phyloP scores from a whole-genome alignment of 1,140 invertebrate genomes.

The Atopsyche davidsoni region DNA sequence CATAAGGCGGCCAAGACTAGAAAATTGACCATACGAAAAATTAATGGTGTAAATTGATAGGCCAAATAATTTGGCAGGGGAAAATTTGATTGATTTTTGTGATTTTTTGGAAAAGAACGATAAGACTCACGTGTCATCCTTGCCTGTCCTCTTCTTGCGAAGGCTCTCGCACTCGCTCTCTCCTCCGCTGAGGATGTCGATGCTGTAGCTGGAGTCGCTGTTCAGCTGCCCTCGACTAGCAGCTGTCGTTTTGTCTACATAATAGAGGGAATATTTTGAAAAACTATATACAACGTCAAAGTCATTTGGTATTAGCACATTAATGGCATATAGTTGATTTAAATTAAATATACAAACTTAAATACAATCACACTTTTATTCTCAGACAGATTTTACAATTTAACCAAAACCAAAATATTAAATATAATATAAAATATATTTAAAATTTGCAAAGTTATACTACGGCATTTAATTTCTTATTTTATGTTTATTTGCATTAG shows the following conservation, averaged over 20 bases:
- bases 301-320: no score
- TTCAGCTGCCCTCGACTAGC: slow-evolving; percentile 17
- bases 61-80: not conserved
- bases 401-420: no score
- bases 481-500: no score
- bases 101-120: not conserved
- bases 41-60: not conserved
- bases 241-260: not conserved
- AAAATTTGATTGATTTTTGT: not conserved
- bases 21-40: not conserved
- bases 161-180: slow-evolving; percentile 47
- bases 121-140: slow-evolving; percentile 32
- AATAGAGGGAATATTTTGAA: no score
- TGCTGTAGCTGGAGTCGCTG: slow-evolving; percentile 44
- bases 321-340: no score
- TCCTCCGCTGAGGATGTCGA: slow-evolving; percentile 46
- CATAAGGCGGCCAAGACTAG: slow-evolving; percentile 21
- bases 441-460: no score
- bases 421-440: no score
- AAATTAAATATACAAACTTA: no score
- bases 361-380: no score
- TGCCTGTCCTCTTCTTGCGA: slow-evolving; percentile 37
- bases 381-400: no score
- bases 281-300: no score
- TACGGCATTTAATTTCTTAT: no score